Conservation (phyloP, 92 coral and sea anemone species). For the Hydrozoanthus gracilis region DNA sequence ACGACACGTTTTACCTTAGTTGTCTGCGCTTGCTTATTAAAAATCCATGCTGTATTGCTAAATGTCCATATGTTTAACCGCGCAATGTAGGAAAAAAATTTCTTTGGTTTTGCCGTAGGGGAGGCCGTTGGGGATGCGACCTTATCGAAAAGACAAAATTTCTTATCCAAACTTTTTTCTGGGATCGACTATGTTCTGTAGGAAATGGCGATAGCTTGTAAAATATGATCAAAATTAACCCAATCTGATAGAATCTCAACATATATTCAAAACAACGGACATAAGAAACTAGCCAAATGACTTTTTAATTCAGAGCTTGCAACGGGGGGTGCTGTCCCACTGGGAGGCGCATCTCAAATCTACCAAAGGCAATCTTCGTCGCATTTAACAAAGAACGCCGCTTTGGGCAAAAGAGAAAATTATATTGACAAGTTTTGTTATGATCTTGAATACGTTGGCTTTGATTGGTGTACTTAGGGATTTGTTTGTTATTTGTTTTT, state of each 20-base stretch:
- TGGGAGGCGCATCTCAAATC: conserved; percentile 22
- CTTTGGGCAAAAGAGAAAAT: conserved; percentile 30
- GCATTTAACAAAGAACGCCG: conserved; percentile 34
- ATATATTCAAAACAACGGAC: conserved; percentile 11
- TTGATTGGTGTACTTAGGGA: conserved; percentile 43
- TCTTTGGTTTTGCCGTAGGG: conserved; percentile 1
- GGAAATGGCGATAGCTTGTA: not conserved
- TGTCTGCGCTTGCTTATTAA: not conserved
- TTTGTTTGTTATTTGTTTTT: conserved; percentile 44
- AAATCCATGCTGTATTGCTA: not conserved
- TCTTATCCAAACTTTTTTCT: not conserved
- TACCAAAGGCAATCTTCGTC: conserved; percentile 33
- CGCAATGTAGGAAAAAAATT: not conserved
- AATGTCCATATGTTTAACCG: not conserved
- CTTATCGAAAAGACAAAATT: not conserved
- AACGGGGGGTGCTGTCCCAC: conserved; percentile 34
- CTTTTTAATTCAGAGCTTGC: conserved; percentile 3
- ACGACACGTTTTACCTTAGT: not conserved
- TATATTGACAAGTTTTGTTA: conserved; percentile 36
- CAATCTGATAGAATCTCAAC: not conserved
- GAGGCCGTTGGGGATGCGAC: conserved; percentile 4
- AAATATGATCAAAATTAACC: not conserved
- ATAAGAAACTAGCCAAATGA: conserved; percentile 4
- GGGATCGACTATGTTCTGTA: not conserved
- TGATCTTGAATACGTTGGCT: conserved; percentile 25